These are phyloP conservation scores for Amblyopsis rosae DNA, from an alignment of 2,113 vertebrate genomes.

Conservation along the genomic window DNA sequence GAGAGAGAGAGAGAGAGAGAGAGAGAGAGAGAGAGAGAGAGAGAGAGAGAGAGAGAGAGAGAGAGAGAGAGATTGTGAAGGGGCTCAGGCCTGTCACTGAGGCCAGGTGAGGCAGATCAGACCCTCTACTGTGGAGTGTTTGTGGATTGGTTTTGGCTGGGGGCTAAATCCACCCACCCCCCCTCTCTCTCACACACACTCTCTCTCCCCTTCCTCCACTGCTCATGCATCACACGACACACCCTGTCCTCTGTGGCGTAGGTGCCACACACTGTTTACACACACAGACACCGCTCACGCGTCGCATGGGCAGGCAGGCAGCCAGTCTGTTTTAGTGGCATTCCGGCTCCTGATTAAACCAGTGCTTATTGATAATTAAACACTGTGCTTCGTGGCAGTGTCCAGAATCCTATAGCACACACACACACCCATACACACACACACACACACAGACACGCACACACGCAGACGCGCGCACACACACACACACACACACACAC, in stretches of 20 bases:
- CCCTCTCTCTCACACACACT: constrained; percentile 30
- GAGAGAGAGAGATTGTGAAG: constrained; percentile 6
- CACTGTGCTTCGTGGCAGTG: constrained; percentile 64
- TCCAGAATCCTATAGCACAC: constrained; percentile 59
- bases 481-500: not conserved
- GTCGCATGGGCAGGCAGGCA: constrained; percentile 20
- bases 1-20: constrained; percentile 32
- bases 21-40: not conserved
- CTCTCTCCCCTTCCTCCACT: constrained; percentile 15
- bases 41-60: constrained; percentile 22
- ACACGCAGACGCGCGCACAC: not conserved
- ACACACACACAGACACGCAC: constrained; percentile 27
- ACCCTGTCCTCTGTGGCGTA: constrained; percentile 54
- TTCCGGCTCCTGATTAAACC: constrained; percentile 61
- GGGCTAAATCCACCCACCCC: constrained; percentile 68
- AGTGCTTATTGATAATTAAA: constrained; percentile 72
- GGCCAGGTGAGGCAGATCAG: constrained; percentile 62
- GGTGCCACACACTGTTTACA: constrained; percentile 40
- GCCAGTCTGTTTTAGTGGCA: constrained; percentile 46
- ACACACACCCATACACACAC: not conserved
- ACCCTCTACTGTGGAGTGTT: constrained; percentile 67
- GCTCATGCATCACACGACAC: constrained; percentile 51
- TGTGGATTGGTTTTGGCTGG: constrained; percentile 72
- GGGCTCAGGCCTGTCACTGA: constrained; percentile 37
- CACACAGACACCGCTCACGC: constrained; percentile 12